Base-by-base conservation (phyloP, 2,797 vertebrate genomes). In the Myotis vivesi region DNA sequence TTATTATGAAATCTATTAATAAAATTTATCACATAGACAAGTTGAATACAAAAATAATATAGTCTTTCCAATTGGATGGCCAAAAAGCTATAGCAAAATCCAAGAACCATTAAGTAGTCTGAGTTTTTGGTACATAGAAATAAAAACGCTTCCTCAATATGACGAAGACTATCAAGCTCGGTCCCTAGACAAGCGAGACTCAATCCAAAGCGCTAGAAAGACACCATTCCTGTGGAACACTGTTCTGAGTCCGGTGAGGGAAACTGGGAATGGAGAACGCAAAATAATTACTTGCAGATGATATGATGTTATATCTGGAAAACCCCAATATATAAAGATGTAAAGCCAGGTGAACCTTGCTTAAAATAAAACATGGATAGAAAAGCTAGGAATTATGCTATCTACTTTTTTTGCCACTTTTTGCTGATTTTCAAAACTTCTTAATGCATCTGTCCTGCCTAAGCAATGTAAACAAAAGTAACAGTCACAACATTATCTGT, bases 241-340 rank as follows among this genome's bases (percentile, higher is more conserved):
- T 62, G 49, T 49, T 15, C 30, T 84, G 38, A 71, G 23, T 55
- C 46, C 46, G 73, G 49, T 16, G 59, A 53, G 66, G 49, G 8
- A 89, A 89, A 92, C 51, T 89, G 92, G 75, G 77, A 82, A 55
- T 68, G 69, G 23, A 86, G 15, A 85, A 90, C 46, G 8, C 16
- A 73, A 85, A 94, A 38, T 88, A 82, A 92, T 88, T 73, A 77
- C 82, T 89, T 92, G 57, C 69, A 88, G 92, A 89, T 96, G 51
- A 69, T 41, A 25, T 28, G 12, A 57, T 85, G 19, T 80, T 89
- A 79, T 89, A 66, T 85, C 68, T 75, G 44, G 33, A 90, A 93
- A 90, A 66, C 51, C 1, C 28, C 92, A 62, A 72, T 25, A 2
- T 53, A 69, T 85, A 25, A 88, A 33, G 8, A 72, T 92, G 12